These are phyloP conservation scores for Sapajus apella DNA, from an alignment of 2,113 vertebrate genomes.

Conservation along the genomic window DNA sequence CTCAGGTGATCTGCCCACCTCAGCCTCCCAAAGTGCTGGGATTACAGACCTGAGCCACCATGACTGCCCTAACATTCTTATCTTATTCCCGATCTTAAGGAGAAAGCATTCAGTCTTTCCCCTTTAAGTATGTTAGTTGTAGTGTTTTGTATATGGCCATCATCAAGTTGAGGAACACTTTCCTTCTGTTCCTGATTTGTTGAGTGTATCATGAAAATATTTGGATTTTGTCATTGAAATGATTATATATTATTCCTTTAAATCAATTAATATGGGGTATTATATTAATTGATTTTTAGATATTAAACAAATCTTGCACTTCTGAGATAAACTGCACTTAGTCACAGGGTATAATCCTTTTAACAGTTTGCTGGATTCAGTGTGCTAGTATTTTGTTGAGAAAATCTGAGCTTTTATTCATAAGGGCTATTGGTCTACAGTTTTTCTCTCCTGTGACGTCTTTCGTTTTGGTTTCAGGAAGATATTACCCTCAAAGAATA, in stretches of 20 bases:
- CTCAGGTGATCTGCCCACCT: no score
- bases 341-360: background rate
- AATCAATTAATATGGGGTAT: background rate
- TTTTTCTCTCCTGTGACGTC: slow-evolving; percentile 14
- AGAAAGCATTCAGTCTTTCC: background rate
- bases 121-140: background rate
- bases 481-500: background rate
- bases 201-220: background rate
- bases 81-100: background rate
- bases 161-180: background rate
- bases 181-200: background rate
- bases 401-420: background rate
- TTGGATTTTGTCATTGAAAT: background rate
- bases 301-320: background rate
- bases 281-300: background rate
- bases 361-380: background rate
- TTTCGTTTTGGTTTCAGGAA: background rate
- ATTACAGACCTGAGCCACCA: no score
- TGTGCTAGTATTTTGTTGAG: background rate
- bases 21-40: no score
- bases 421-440: background rate
- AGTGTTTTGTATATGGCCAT: background rate
- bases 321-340: background rate
- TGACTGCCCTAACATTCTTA: background rate
- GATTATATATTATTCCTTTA: background rate